Base-by-base conservation (phyloP, 2,113 vertebrate species). In the Aptenodytes forsteri region DNA sequence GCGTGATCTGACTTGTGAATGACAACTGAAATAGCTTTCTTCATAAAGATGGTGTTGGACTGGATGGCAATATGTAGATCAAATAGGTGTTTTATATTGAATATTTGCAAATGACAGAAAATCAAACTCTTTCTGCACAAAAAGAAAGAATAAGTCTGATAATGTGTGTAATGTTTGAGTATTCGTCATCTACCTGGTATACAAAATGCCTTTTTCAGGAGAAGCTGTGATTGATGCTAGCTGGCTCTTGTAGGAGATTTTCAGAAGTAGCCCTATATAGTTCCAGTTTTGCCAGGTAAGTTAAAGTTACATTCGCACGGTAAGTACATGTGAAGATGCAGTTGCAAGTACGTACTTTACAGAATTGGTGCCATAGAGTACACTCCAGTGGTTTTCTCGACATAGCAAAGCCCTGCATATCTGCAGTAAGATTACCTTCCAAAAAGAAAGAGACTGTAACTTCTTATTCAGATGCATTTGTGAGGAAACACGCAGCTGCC, bases 241-340 rank as follows among this genome's bases (percentile, higher is more conserved):
- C 46, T 84, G 42, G 20, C 38, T 84, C 26, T 2, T 40, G 21
- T 8, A 54, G 42, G 55, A 75, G 11, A 8, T 34, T 81, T 81
- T 26, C 34, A 54, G 73, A n/a, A 55, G 65, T 2, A 25, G 8
- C 16, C 87, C 65, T 49, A 3, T 17, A 0, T 2, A 26, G 17
- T 29, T 38, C 8, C 17, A 17, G 22, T 15, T 65, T 34, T 64
- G 19, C 32, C 26, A 26, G 12, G 23, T 29, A 10, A 12, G 10
- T 20, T 56, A 26, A 52, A 46, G 59, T 34, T 55, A 5, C 2
- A 2, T 26, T 42, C 0, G 4, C 34, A 19, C 0, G 0, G 0
- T 34, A 38, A 52, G 13, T 30, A 12, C 26, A 2, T 0, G 0
- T 29, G 42, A 50, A 67, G 71, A 26, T 0, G 1, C 25, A 18